phyloP scores from a whole-genome alignment of 2,888 invertebrate genomes.

The Tachina grossa region DNA sequence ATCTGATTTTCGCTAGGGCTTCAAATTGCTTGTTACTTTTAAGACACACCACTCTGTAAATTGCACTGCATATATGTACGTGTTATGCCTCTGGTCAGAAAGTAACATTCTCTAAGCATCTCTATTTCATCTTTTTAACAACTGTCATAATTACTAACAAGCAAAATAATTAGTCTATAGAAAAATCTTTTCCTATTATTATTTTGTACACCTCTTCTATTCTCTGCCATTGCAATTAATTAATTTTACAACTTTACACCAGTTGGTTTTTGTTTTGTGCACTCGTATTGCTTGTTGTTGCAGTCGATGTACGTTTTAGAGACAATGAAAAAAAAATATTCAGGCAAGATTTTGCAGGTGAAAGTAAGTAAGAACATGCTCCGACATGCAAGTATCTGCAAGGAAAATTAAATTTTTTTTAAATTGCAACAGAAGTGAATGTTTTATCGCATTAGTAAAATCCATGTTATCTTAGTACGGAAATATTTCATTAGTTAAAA shows the following conservation, averaged over 20 bases:
- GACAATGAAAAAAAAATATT: conserved; percentile 24
- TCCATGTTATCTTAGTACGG: conserved; percentile 34
- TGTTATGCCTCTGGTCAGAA: too few species aligned
- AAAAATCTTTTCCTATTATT: conserved; percentile 39
- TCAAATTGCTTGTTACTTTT: too few species aligned
- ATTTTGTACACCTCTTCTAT: too few species aligned
- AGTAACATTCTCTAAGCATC: too few species aligned
- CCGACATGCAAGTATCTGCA: not conserved
- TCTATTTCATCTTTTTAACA: too few species aligned
- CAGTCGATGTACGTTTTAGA: conserved; percentile 9
- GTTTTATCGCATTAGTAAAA: conserved; percentile 37
- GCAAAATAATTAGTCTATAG: conserved; percentile 56
- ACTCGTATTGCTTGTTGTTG: not conserved
- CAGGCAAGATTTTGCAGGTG: conserved; percentile 47
- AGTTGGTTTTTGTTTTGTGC: not conserved
- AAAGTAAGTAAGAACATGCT: conserved; percentile 58
- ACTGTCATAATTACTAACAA: conserved; percentile 62
- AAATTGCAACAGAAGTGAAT: conserved; percentile 8
- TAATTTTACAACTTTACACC: conserved; percentile 28
- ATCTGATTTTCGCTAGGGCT: too few species aligned
- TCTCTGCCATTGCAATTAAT: not conserved
- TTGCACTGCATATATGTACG: too few species aligned
- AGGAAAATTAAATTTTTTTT: not conserved
- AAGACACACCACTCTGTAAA: too few species aligned
- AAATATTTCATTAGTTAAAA: conserved; percentile 5